Percentiles rank a stretch among this genome's conserved stretches.
These are phyloP conservation scores for Threskiornis aethiopicus DNA, from an alignment of 2,797 vertebrate genomes.

Conservation along the genomic window DNA sequence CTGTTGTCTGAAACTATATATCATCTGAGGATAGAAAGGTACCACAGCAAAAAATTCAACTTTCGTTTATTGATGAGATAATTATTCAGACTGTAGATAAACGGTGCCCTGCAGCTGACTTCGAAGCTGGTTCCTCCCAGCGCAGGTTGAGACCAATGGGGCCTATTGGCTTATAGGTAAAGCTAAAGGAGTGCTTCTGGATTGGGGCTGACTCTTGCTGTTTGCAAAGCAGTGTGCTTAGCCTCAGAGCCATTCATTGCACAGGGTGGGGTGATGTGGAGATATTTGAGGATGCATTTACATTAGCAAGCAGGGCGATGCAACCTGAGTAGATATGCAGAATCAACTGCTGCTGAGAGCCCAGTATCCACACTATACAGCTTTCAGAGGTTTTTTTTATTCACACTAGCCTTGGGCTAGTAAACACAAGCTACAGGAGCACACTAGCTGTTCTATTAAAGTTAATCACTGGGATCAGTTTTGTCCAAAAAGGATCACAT, in stretches of 20 bases:
- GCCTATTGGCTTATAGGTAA: background rate
- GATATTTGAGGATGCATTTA: background rate
- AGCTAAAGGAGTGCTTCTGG: background rate
- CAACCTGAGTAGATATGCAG: background rate
- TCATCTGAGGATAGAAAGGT: background rate
- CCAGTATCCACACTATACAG: background rate
- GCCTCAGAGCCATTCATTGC: background rate
- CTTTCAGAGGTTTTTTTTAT: background rate
- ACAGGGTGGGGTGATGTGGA: background rate
- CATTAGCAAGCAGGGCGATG: background rate
- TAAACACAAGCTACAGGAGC: background rate
- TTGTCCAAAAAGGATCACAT: background rate
- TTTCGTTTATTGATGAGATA: background rate
- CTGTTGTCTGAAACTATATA: background rate
- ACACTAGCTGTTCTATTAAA: background rate
- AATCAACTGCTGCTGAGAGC: background rate
- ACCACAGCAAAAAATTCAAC: background rate
- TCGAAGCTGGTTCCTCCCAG: background rate
- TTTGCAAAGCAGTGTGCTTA: background rate
- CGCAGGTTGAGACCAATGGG: background rate
- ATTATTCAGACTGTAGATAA: background rate
- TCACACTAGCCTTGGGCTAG: background rate
- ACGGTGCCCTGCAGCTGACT: background rate
- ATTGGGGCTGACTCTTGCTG: background rate
- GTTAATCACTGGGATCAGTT: background rate